Evolutionary conservation across 2,888 invertebrate genomes (phyloP), one percentile per base, ranked within the genome.

Genomic region (Capitulum mitella): DNA sequence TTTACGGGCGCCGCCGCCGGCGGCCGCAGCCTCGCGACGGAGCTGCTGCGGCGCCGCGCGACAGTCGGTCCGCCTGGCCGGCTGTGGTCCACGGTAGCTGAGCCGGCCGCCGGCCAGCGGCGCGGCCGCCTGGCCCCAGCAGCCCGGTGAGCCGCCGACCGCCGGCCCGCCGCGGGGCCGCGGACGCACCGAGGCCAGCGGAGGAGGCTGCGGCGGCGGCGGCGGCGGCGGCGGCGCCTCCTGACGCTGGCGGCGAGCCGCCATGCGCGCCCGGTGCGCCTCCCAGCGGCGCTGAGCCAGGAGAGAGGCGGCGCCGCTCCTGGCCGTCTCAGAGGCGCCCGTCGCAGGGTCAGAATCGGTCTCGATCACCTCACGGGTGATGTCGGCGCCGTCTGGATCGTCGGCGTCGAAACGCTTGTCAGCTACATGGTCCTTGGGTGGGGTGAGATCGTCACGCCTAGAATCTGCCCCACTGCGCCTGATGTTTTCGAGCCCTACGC

Each of bases 31-130:
- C 37, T 37, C 29, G 26, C 26, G 26, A 6, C 54, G 22, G 26
- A 54, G 54, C 61, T 61, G 19, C 61, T 61, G 61, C 61, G 29
- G 61, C 12, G 26, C 61, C 29, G 29, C 29, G 61, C 61, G 32
- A 29, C 29, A 61, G 12, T 61, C 61, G 29, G 32, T 32, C 14
- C 61, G 64, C 37, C 19, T 34, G 8, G 37, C 19, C 34, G 37
- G 37, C 64, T 64, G 64, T 16, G 64, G 64, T 5, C 64, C 64
- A 19, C 64, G 64, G 37, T 64, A 64, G 37, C 34, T 64, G 64
- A 64, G 64, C 19, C 64, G 64, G 34, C 34, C 34, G n/a, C n/a
- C n/a, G n/a, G n/a, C n/a, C n/a, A n/a, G n/a, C 22, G 64, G 19
- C 64, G 37, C 64, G 34, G 64, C 64, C 5, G 64, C 64, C 19